Conservation (phyloP, 2,113 vertebrate species). For the Daboia siamensis region DNA sequence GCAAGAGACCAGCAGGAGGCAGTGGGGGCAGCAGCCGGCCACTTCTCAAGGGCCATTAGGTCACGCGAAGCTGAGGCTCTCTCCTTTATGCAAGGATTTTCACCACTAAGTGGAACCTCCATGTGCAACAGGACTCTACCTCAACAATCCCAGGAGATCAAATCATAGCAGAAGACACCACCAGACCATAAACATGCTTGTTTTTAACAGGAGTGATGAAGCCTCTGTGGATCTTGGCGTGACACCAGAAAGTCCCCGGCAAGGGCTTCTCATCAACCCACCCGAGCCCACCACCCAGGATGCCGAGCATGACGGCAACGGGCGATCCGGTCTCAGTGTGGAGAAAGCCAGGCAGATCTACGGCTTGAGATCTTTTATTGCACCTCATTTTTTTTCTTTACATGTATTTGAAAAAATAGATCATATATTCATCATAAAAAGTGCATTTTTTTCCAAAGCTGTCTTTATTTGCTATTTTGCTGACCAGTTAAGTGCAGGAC, state of each 20-base stretch:
- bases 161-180: not conserved
- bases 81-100: not conserved
- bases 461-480: slow-evolving; percentile 29
- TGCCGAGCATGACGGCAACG: not conserved
- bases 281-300: too few species aligned
- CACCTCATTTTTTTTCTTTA: slow-evolving; percentile 7
- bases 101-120: not conserved
- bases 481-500: slow-evolving; percentile 20
- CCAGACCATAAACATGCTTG: not conserved
- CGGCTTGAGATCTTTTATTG: slow-evolving; percentile 18
- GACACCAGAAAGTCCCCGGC: not conserved
- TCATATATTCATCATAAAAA: slow-evolving; percentile 28
- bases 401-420: slow-evolving; percentile 34
- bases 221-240: not conserved
- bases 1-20: not conserved
- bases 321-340: not conserved
- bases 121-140: not conserved
- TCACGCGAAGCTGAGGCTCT: not conserved
- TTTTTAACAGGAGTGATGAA: not conserved
- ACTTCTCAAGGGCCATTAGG: not conserved
- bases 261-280: not conserved
- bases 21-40: not conserved
- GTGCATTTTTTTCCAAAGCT: slow-evolving; percentile 27
- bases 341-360: slow-evolving; percentile 24
- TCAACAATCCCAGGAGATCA: not conserved